Evolutionary conservation across 2,888 invertebrate genomes (phyloP).

Genomic region (Agrochola litura): DNA sequence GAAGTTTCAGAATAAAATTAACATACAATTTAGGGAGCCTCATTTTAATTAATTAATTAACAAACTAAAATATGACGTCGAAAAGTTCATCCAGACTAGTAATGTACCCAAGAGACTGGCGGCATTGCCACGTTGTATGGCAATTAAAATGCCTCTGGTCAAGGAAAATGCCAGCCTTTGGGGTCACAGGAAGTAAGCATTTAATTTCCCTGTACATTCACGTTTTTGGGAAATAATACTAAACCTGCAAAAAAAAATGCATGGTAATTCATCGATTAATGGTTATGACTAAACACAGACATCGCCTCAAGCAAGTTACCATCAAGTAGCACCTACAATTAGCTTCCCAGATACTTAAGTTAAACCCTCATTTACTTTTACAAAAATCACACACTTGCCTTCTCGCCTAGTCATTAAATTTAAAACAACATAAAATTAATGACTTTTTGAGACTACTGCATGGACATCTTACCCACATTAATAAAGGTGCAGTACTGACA

Average conservation of each 20-base stretch:
- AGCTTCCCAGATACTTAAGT: neutral
- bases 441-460: slow-evolving; percentile 36
- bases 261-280: too few relatives aligned
- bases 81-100: too few relatives aligned
- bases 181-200: too few relatives aligned
- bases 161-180: too few relatives aligned
- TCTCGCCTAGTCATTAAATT: slow-evolving; percentile 20
- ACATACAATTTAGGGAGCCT: too few relatives aligned
- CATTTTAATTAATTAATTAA: too few relatives aligned
- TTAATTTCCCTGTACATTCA: neutral
- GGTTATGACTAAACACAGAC: neutral
- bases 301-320: neutral
- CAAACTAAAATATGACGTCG: too few relatives aligned
- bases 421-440: slow-evolving; percentile 21
- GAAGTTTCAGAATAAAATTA: too few relatives aligned
- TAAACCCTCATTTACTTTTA: neutral
- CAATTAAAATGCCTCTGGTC: too few relatives aligned
- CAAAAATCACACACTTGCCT: neutral
- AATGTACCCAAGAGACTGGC: too few relatives aligned
- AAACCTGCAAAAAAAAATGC: neutral
- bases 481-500: slow-evolving; percentile 22
- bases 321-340: neutral
- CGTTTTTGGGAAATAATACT: neutral
- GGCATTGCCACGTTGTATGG: too few relatives aligned
- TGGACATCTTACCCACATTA: slow-evolving; percentile 10